phyloP scores from a whole-genome alignment of 2,797 vertebrate genomes.

The Hyperoplus immaculatus region DNA sequence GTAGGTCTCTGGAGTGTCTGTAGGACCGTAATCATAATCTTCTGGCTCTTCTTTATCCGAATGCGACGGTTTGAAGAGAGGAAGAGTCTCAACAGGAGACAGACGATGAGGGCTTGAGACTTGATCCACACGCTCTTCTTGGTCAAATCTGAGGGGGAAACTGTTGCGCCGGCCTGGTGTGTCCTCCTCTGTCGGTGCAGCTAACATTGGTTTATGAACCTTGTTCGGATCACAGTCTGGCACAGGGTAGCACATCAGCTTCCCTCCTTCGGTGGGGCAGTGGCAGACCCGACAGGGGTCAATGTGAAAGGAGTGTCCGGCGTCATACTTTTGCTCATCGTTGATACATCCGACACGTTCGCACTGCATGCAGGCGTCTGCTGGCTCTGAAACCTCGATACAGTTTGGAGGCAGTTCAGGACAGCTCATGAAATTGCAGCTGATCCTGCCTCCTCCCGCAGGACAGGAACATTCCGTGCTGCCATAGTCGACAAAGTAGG shows the following conservation, averaged over 20 bases:
- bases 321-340: constrained; percentile 87
- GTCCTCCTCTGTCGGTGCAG: constrained; percentile 74
- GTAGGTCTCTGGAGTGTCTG: constrained; percentile 63
- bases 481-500: constrained; percentile 97
- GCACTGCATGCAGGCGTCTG: constrained; percentile 91
- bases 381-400: constrained; percentile 88
- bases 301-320: constrained; percentile 92
- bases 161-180: constrained; percentile 72
- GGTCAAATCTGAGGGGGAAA: constrained; percentile 86
- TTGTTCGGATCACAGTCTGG: constrained; percentile 83
- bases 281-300: constrained; percentile 92
- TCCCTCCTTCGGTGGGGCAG: constrained; percentile 90
- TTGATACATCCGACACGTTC: constrained; percentile 91
- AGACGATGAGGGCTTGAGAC: constrained; percentile 45
- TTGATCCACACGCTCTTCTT: constrained; percentile 80
- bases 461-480: constrained; percentile 97
- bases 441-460: constrained; percentile 91
- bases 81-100: constrained; percentile 58
- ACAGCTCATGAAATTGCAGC: constrained; percentile 95
- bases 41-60: constrained; percentile 69
- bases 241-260: constrained; percentile 93
- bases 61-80: constrained; percentile 64
- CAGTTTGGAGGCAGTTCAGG: constrained; percentile 93
- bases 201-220: constrained; percentile 72
- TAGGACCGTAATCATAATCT: constrained; percentile 81